Evolutionary conservation across 53 echinoderm and acorn worm species (phyloP), one percentile per base, ranked within the genome.

Genomic region (Echinometra lucunter): DNA sequence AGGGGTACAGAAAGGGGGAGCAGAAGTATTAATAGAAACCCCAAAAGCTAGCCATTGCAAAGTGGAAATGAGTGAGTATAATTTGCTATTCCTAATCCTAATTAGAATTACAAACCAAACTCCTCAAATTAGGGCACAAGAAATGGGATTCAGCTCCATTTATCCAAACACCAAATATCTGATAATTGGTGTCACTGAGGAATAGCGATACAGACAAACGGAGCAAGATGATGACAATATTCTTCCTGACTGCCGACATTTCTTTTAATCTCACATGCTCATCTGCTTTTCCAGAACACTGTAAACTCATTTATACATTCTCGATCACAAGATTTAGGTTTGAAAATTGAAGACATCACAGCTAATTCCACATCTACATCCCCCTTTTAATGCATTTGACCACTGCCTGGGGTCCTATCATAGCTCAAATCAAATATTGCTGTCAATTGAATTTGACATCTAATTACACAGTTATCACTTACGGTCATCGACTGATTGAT

Each of bases 311-410:
- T 85, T 85, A 85, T 85, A 85, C 23, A 85, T 85, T 83, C 47
- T 28, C 49, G 85, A 85, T 85, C 85, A 49, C 49, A 16, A 90
- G 90, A 90, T 58, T 66, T 90, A 90, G 90, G 58, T 58, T 40
- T 60, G 70, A 70, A 69, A 91, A 91, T 91, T 91, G 91, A 91
- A 69, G 72, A 67, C 67, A 91, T 91, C 91, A 91, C 18, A n/a
- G 60, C 18, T 70, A 42, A 91, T 91, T 91, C 66, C 6, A 13
- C 45, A 69, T 91, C 38, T 70, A 13, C 66, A 91, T 66, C 42
- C 70, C 60, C 42, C 44, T 56, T 89, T 66, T 91, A 91, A 91
- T 91, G 8, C 47, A 27, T 42, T 47, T 91, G 91, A 91, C 91
- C 91, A 91, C 23, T 70, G 91, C 45, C 23, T 47, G 15, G n/a